A percentile compares a stretch with the other conserved stretches of the same genome.
phyloP scores from a whole-genome alignment of 2,888 invertebrate genomes.

The Rhyacophila evoluta region DNA sequence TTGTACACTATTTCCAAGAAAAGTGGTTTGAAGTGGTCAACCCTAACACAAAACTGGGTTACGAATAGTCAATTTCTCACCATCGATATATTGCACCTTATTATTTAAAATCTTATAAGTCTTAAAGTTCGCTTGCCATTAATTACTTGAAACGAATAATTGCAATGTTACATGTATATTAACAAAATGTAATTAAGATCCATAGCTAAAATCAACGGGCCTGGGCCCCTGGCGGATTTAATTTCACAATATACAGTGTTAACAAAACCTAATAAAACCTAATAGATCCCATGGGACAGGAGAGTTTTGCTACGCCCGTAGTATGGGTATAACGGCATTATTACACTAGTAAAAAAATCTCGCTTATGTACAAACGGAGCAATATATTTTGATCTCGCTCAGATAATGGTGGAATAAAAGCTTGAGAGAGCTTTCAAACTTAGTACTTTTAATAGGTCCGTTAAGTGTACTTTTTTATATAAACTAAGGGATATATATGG shows the following conservation, averaged over 20 bases:
- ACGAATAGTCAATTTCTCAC: no score
- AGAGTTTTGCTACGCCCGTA: background rate
- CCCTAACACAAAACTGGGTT: no score
- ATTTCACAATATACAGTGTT: background rate
- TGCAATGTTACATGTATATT: background rate
- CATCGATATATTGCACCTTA: no score
- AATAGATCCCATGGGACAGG: background rate
- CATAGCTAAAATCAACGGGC: background rate
- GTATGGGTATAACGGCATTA: background rate
- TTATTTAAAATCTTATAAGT: no score
- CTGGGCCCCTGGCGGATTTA: background rate
- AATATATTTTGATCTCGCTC: slow-evolving; percentile 7
- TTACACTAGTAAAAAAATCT: slow-evolving; percentile 1
- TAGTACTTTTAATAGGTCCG: background rate
- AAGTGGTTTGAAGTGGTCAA: no score
- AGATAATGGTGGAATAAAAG: background rate
- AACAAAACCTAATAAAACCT: slow-evolving; percentile 18
- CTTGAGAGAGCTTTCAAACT: background rate
- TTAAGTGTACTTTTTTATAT: no score
- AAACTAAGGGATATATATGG: no score
- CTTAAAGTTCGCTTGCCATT: no score
- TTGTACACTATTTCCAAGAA: no score
- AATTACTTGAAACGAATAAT: no score
- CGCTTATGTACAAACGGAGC: background rate
- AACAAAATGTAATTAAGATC: background rate